Percentiles rank a stretch among this genome's conserved stretches.
phyloP scores from a whole-genome alignment of 2,888 invertebrate genomes.

The Aspidapion aeneum region DNA sequence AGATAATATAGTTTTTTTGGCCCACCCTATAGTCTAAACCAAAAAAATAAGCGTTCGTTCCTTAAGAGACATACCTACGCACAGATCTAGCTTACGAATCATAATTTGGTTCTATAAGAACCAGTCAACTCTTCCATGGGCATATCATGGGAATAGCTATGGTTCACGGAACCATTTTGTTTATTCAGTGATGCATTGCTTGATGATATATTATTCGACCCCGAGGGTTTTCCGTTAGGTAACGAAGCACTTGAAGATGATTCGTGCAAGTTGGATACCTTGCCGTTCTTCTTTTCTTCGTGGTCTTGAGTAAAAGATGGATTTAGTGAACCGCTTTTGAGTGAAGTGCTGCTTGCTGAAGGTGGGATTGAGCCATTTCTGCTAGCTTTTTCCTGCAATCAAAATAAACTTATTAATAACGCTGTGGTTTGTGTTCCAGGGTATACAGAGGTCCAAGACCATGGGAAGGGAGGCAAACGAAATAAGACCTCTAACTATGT shows the following conservation, averaged over 20 bases:
- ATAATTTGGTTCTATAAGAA: conserved; percentile 41
- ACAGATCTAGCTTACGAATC: conserved; percentile 32
- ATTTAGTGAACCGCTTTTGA: not conserved
- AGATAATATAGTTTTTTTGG: too few relatives aligned
- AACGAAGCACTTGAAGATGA: not conserved
- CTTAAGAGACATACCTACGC: not conserved
- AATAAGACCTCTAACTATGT: too few relatives aligned
- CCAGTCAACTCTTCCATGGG: conserved; percentile 35
- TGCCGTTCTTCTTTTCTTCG: not conserved
- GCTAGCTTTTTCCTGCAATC: conserved; percentile 19
- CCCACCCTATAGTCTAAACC: too few relatives aligned
- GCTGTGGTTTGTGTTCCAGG: too few relatives aligned
- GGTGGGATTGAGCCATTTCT: conserved; percentile 12
- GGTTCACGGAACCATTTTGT: conserved; percentile 30
- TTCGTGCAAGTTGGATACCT: not conserved
- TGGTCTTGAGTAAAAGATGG: not conserved
- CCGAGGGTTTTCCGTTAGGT: not conserved
- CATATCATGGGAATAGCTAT: conserved; percentile 32
- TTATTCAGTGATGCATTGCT: conserved; percentile 2
- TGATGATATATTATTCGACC: not conserved
- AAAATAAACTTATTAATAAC: too few relatives aligned
- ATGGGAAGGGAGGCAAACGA: too few relatives aligned
- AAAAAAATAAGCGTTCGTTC: too few relatives aligned
- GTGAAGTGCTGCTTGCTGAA: not conserved
- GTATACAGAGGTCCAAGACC: too few relatives aligned